Percentiles rank a stretch among this genome's conserved stretches.
These are phyloP conservation scores for Psettodes erumei DNA, from an alignment of 2,113 vertebrate species.

Conservation along the genomic window DNA sequence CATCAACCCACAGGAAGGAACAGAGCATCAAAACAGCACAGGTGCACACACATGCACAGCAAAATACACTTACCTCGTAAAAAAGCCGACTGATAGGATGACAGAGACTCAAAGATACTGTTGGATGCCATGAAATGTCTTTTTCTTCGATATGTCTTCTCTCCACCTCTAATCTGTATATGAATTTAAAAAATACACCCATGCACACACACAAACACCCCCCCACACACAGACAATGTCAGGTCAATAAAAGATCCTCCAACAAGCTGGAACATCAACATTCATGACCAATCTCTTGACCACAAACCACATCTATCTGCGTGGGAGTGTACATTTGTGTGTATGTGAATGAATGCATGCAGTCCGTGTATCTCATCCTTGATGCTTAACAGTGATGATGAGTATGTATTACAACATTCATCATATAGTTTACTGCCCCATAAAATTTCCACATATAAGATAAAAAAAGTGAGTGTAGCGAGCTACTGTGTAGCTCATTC, in stretches of 20 bases:
- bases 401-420: neutral
- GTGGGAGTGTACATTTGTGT: neutral
- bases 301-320: constrained; percentile 49
- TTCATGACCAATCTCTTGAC: constrained; percentile 14
- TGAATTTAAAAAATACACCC: neutral
- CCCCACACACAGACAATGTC: constrained; percentile 9
- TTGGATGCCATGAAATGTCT: constrained; percentile 54
- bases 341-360: neutral
- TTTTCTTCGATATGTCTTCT: neutral
- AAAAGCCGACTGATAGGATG: constrained; percentile 10
- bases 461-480: no score
- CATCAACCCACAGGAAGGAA: no score
- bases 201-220: constrained; percentile 7
- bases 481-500: no score
- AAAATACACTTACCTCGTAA: constrained; percentile 35
- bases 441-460: neutral
- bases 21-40: neutral
- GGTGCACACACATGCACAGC: neutral
- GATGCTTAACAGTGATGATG: neutral
- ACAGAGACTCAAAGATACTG: constrained; percentile 50
- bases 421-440: neutral
- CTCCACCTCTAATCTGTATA: neutral
- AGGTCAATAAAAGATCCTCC: neutral
- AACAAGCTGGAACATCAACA: constrained; percentile 18
- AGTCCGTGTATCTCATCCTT: neutral